Evolutionary conservation across 92 coral and sea anemone genomes (phyloP), one percentile per base, ranked within the genome.

Genomic region (Heliopora coerulea): DNA sequence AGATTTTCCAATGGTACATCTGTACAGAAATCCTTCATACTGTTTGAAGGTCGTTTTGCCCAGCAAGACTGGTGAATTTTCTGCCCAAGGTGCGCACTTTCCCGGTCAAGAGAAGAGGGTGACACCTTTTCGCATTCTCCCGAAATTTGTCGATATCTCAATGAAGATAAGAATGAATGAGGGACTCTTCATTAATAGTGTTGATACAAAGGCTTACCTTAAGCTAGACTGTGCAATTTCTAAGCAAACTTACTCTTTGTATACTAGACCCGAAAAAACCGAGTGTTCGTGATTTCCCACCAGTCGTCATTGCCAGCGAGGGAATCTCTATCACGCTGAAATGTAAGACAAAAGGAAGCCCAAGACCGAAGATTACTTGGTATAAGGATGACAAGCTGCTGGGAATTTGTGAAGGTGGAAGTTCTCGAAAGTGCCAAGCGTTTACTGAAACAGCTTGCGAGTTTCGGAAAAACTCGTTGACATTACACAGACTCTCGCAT

Each of bases 291-390:
- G 29, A 70, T 9, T 70, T 70, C 25, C 77, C 77, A 30, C 77
- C 62, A 14, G 64, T 54, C 37, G 77, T 70, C 13, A 70, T 70
- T 49, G 77, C 77, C 33, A 70, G 77, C 35, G 77, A 70, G 20
- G 77, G 77, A 9, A 70, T 70, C 32, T 52, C 77, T 8, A 54
- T 70, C 63, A 70, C 50, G 17, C 26, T 70, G 50, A 70, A 70
- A 30, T 70, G 77, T 54, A 70, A 70, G 31, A 70, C 77, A 29
- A 70, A 70, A 52, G 77, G 77, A 52, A 70, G 77, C 54, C 77
- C 77, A 3, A 52, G 77, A 70, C 77, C 77, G 56, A 70, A 52
- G 32, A 70, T 70, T 23, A 70, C 77, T 14, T 70, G 77, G 77
- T 70, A 70, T 50, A 70, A 70, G 25, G 64, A 70, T 26, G 77